Evolutionary conservation across 2,797 vertebrate genomes (phyloP), one percentile per base, ranked within the genome.

Genomic region (Phrynocephalus guinanensis): DNA sequence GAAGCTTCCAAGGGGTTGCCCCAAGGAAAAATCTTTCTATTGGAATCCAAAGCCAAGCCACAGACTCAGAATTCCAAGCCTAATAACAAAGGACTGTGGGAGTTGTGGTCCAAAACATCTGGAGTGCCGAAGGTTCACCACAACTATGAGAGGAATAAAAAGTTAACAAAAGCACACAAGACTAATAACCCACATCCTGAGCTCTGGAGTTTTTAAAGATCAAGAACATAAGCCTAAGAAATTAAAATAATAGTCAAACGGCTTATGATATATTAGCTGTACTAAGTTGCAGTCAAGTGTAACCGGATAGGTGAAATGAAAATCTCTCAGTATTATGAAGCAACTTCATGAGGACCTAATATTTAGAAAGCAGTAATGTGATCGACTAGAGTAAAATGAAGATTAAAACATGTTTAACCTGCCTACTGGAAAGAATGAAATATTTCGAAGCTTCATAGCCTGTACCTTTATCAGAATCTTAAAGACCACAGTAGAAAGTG

Each of bases 321-420:
- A 84, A 84, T 66, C 22, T 52, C 38, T 83, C 67, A 44, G 13
- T 1, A 66, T 88, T 80, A 84, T 0, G 76, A 28, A 92, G 79
- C 3, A 85, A 3, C 16, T 90, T 88, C 63, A 90, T 82, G 33
- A 88, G 75, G 38, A 5, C 38, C 66, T 89, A 90, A 82, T 87
- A 90, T 86, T 93, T 92, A 86, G 60, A 91, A 91, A 91, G 71
- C 1, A 56, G 70, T 82, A 84, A 84, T 5, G 1, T 68, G 85
- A 88, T 72, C 33, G 82, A 84, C 22, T 80, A 26, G 48, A 18
- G 1, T 0, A 87, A 90, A 94, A 83, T 90, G 9, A 90, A 88
- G 26, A 86, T 52, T 60, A 87, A 91, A 91, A 92, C 26, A 83
- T 85, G 56, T 18, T 10, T 84, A 72, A 85, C 18, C 67, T 91